phyloP scores from a whole-genome alignment of 2,113 vertebrate genomes.

The Bos indicus region DNA sequence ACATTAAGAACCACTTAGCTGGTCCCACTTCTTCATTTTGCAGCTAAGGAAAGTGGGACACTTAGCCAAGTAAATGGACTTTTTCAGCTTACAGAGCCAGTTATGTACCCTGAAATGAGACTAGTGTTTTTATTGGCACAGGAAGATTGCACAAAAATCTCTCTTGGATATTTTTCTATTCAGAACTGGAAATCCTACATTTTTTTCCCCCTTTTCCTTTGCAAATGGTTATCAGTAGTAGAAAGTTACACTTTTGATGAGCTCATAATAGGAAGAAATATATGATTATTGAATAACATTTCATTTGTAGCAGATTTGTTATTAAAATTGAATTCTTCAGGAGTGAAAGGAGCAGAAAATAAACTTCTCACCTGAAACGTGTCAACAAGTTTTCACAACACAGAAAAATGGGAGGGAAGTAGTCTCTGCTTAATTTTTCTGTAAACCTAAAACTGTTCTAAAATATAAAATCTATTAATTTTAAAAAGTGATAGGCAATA shows the following conservation, averaged over 20 bases:
- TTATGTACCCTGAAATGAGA: neutral
- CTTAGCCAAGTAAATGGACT: neutral
- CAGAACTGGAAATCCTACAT: neutral
- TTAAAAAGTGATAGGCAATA: neutral
- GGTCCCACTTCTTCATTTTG: neutral
- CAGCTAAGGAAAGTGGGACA: neutral
- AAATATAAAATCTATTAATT: neutral
- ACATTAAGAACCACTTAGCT: neutral
- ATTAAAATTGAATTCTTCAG: slow-evolving; percentile 16
- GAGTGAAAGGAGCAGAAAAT: slow-evolving; percentile 10
- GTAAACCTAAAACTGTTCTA: neutral
- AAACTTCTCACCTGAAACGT: neutral
- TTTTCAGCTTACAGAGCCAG: neutral
- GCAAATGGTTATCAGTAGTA: neutral
- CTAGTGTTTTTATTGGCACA: neutral
- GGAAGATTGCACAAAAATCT: neutral
- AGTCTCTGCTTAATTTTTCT: neutral
- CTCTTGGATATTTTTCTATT: neutral
- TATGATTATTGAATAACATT: neutral
- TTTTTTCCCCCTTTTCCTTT: neutral
- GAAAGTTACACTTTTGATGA: slow-evolving; percentile 31
- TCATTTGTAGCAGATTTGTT: neutral
- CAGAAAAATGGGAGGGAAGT: neutral
- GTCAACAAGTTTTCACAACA: neutral
- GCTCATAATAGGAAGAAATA: slow-evolving; percentile 16